Evolutionary conservation across 2,113 vertebrate species (phyloP).

Genomic region (Austrofundulus limnaeus): DNA sequence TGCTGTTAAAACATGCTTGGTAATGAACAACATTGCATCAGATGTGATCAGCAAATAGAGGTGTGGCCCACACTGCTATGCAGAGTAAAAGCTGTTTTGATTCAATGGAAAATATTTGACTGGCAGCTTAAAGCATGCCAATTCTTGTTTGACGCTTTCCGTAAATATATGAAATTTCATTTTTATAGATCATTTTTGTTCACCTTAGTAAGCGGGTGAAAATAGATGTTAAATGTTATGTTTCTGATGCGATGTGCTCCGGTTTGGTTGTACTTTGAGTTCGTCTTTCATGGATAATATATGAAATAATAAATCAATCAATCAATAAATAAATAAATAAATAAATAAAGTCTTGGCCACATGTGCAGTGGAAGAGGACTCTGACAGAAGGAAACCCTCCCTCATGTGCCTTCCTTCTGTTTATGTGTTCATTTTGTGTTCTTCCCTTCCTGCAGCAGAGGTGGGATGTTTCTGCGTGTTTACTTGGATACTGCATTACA

Average conservation of each 20-base stretch:
- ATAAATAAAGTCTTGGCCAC: conserved; percentile 12
- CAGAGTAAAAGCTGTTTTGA: background rate
- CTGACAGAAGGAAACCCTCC: conserved; percentile 15
- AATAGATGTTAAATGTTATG: background rate
- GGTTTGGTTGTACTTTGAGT: background rate
- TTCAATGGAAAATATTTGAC: background rate
- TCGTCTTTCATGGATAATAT: conserved; percentile 17
- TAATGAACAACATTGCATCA: background rate
- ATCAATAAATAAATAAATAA: too few species aligned
- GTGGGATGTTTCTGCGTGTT: background rate
- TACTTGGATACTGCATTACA: too few species aligned
- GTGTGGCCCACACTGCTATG: background rate
- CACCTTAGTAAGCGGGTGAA: background rate
- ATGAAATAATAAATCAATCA: too few species aligned
- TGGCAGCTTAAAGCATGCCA: background rate
- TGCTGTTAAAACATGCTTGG: conserved; percentile 35
- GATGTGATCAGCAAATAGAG: background rate
- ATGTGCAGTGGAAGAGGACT: conserved; percentile 24
- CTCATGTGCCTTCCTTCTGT: conserved; percentile 4
- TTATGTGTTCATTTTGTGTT: background rate
- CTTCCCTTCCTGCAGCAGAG: background rate
- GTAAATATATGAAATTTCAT: background rate
- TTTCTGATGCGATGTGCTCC: background rate
- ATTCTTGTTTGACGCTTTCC: background rate
- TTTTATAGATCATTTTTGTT: background rate